phyloP scores from a whole-genome alignment of 2,888 invertebrate species.

The Melinaea menophilus region DNA sequence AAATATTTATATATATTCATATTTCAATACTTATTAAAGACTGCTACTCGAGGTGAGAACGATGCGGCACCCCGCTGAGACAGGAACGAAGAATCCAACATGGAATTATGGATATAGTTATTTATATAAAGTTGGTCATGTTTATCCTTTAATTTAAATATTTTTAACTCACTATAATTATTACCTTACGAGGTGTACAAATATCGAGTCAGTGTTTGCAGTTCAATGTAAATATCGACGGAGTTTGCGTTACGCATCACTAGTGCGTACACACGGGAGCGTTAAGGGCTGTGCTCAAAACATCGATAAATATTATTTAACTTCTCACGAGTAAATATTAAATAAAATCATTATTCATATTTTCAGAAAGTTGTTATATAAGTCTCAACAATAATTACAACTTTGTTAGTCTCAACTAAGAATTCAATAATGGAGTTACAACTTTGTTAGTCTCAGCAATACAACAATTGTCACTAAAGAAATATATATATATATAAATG shows the following conservation, averaged over 20 bases:
- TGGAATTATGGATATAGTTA: constrained; percentile 72
- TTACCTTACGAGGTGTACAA: constrained; percentile 70
- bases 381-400: no score
- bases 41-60: constrained; percentile 78
- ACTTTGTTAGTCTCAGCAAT: no score
- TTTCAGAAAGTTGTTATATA: no score
- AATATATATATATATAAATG: constrained; percentile 75
- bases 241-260: constrained; percentile 78
- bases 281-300: constrained; percentile 71
- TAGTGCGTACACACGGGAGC: constrained; percentile 64
- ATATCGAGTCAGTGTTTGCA: constrained; percentile 71
- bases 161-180: constrained; percentile 29
- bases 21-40: constrained; percentile 77
- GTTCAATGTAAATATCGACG: constrained; percentile 70
- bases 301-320: constrained; percentile 69
- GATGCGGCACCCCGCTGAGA: constrained; percentile 75
- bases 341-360: no score
- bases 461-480: constrained; percentile 55
- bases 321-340: constrained; percentile 64
- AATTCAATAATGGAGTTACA: no score
- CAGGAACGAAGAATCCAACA: constrained; percentile 74
- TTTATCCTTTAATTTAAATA: constrained; percentile 37
- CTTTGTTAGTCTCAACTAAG: no score
- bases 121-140: constrained; percentile 54
- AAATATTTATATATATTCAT: constrained; percentile 77